These are phyloP conservation scores for Amitus sp. DNA, from an alignment of 2,888 invertebrate species.

Conservation along the genomic window DNA sequence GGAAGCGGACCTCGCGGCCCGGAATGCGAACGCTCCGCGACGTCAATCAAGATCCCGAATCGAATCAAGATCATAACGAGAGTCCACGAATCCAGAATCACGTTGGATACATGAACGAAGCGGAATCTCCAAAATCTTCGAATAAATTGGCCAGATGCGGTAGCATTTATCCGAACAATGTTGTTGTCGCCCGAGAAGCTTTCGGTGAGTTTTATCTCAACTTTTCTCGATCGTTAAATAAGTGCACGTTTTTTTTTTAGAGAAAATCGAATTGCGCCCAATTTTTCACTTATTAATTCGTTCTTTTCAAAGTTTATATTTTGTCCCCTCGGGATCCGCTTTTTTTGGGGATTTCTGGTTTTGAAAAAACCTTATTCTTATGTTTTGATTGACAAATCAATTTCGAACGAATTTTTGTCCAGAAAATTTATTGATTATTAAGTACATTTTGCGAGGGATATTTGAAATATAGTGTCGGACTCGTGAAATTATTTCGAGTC, in stretches of 20 bases:
- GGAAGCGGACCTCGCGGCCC: too few relatives aligned
- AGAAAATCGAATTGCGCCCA: not conserved
- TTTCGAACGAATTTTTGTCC: too few relatives aligned
- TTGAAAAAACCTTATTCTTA: too few relatives aligned
- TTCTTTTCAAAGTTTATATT: not conserved
- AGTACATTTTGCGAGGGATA: too few relatives aligned
- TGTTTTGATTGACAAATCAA: too few relatives aligned
- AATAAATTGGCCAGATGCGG: slow-evolving; percentile 46
- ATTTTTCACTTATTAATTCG: not conserved
- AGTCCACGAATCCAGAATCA: slow-evolving; percentile 23
- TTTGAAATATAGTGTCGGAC: too few relatives aligned
- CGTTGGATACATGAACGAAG: slow-evolving; percentile 25
- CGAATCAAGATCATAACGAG: slow-evolving; percentile 51
- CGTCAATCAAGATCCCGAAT: slow-evolving; percentile 38
- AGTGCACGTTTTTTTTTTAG: too few relatives aligned
- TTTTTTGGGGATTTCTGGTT: too few relatives aligned
- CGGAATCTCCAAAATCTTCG: slow-evolving; percentile 42
- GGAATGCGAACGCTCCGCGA: slow-evolving; percentile 32
- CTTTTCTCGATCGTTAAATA: too few relatives aligned
- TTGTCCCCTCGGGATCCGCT: too few relatives aligned
- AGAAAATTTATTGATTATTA: too few relatives aligned
- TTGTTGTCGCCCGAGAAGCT: slow-evolving; percentile 54
- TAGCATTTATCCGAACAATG: slow-evolving; percentile 53
- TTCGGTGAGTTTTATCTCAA: slow-evolving; percentile 57
- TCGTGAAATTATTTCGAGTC: too few relatives aligned